Evolutionary conservation across 2,888 invertebrate species (phyloP), one percentile per base, ranked within the genome.

Genomic region (Maniola hyperantus): DNA sequence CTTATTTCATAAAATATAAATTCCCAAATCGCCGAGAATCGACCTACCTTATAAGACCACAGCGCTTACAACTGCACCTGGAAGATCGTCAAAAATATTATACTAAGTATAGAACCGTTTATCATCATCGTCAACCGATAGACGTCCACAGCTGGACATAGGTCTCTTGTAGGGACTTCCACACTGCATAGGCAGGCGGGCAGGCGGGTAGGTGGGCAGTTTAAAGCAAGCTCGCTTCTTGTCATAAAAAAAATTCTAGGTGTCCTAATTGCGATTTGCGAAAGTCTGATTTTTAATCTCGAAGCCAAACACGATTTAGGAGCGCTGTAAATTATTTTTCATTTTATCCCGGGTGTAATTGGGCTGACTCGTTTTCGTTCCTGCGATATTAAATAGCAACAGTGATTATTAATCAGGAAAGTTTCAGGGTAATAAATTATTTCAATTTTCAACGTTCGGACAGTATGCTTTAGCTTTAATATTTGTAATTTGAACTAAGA

Each of bases 201-300:
- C 26, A 26, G 26, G 26, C 26, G 26, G 4, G 26, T 4, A 1
- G 26, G 26, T 26, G 4, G 26, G 1, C 1, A 4, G 26, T 26
- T n/a, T n/a, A n/a, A 26, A 26, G 26, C 26, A 26, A 26, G 26
- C 26, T 26, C 26, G 26, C 26, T 26, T 1, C 44, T 15, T 6
- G n/a, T 15, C 1, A 44, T n/a, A 5, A 33, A 34, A 33, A 50
- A 11, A 11, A 11, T 39, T 53, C 33, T 46, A 10, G 46, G 46
- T 5, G n/a, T 36, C 33, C 34, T 59, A 59, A 64, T 64, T 67
- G 54, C 66, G 42, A 59, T 59, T 60, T 67, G 54, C 66, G 42
- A 63, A 42, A 44, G 59, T 46, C 26, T 64, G 54, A 67, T 60
- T 64, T n/a, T 64, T 60, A 60, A 67, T 67, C 53, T 39, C 54